Evolutionary conservation across 1,140 invertebrate species (phyloP).

Genomic region (Battus philenor): DNA sequence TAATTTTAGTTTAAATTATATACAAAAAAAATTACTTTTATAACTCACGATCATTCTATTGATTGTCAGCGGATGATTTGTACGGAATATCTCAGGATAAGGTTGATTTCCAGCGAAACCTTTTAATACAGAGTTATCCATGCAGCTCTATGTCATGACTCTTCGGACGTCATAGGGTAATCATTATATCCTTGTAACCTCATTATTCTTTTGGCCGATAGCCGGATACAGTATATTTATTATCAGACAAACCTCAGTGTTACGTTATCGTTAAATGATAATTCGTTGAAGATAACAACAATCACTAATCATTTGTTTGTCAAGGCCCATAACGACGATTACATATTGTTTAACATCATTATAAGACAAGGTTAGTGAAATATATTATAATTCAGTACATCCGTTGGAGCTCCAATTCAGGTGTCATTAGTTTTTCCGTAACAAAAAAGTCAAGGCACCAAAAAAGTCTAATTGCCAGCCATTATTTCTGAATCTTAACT

Average conservation of each 20-base stretch:
- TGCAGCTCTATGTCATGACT: background rate
- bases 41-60: background rate
- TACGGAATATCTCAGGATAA: background rate
- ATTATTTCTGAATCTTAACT: too few species aligned
- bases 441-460: too few species aligned
- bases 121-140: background rate
- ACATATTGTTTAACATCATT: slow-evolving; percentile 5
- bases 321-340: slow-evolving; percentile 17
- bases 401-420: too few species aligned
- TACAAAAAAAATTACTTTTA: background rate
- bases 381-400: too few species aligned
- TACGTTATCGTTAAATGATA: slow-evolving; percentile 32
- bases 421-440: too few species aligned
- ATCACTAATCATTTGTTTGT: slow-evolving; percentile 29
- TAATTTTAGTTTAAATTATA: too few species aligned
- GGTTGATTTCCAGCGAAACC: background rate
- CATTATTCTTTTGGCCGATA: too few species aligned
- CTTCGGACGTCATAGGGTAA: background rate
- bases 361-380: slow-evolving; percentile 4
- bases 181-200: slow-evolving; percentile 18
- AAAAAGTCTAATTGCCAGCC: too few species aligned
- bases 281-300: slow-evolving; percentile 24
- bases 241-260: slow-evolving; percentile 39
- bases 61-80: background rate
- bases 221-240: slow-evolving; percentile 31